Base-by-base conservation (phyloP, 2,888 invertebrate genomes). In the Himalopsyche japonica region DNA sequence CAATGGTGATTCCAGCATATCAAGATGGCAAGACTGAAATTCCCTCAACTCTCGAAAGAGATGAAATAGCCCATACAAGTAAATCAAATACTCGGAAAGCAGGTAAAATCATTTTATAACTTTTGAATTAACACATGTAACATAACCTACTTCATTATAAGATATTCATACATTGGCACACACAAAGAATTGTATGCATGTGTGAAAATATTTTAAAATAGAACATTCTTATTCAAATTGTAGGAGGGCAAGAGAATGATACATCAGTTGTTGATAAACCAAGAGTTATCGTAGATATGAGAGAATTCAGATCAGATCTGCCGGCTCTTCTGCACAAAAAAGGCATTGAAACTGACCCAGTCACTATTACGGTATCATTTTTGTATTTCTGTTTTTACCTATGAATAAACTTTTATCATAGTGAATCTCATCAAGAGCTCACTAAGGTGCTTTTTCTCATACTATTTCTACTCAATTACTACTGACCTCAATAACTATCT, bases 281-380 rank as follows among this genome's bases (percentile, higher is more conserved):
- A 3, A 92, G 93, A 88, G 91, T 97, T 34, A 94, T 99, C 87
- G 98, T 99, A 18, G 99, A 99, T 90, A 98, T 99, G 96, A 93
- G 99, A 88, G 99, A 99, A 91, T 99, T 99, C 90, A 94, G 99
- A 57, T 98, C 98, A 82, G 99, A 99, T 90, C 92, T 99, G 80
- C 99, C 99, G 0, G 96, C 98, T 2, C 92, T 99, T 79, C 94
- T 99, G 84, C 98, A 99, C 90, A 96, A 96, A 89, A 94, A 97
- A 82, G 98, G 98, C 8, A 96, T 99, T 85, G 97, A 97, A 89
- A 96, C 99, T 81, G 95, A 98, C 87, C 98, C 98, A 0, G 92
- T 97, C 0, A 97, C 97, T n/a, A 93, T 98, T 77, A 93, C 95
- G 88, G 95, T 95, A 89, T 87, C 88, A 87, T 48, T 82, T 81